Evolutionary conservation across 2,113 vertebrate genomes (phyloP).

Genomic region (Notothenia coriiceps): DNA sequence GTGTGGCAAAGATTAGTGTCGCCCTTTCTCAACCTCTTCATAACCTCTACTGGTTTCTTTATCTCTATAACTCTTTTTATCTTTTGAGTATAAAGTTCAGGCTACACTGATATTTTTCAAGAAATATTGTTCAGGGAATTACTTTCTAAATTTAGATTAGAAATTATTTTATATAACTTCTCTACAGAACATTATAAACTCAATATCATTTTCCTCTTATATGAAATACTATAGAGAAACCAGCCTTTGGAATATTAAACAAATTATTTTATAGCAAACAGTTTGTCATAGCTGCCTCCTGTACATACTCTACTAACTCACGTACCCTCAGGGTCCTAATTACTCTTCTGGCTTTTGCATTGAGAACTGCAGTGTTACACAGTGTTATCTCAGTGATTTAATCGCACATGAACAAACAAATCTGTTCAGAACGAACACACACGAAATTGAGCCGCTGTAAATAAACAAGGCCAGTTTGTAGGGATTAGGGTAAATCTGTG

Average conservation of each 20-base stretch:
- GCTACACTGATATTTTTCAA: slow-evolving; percentile 33
- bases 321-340: slow-evolving; percentile 65
- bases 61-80: slow-evolving; percentile 37
- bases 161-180: slow-evolving; percentile 55
- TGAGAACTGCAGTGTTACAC: not conserved
- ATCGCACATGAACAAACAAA: slow-evolving; percentile 10
- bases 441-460: slow-evolving; percentile 40
- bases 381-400: slow-evolving; percentile 39
- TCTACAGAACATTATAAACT: slow-evolving; percentile 34
- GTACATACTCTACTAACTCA: slow-evolving; percentile 48
- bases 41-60: slow-evolving; percentile 45
- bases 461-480: slow-evolving; percentile 31
- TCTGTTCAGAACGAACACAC: slow-evolving; percentile 15
- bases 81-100: slow-evolving; percentile 26
- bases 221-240: slow-evolving; percentile 32
- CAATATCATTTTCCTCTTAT: slow-evolving; percentile 44
- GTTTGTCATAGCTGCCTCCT: slow-evolving; percentile 53
- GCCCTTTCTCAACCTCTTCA: slow-evolving; percentile 44
- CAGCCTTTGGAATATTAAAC: slow-evolving; percentile 41
- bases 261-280: slow-evolving; percentile 58
- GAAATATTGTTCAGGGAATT: slow-evolving; percentile 73
- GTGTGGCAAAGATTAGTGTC: slow-evolving; percentile 40
- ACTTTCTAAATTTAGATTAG: slow-evolving; percentile 67
- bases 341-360: slow-evolving; percentile 37
- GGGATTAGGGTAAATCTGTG: slow-evolving; percentile 16